These are phyloP conservation scores for Chaetodon trifasciatus DNA, from an alignment of 2,797 vertebrate genomes.

Conservation along the genomic window DNA sequence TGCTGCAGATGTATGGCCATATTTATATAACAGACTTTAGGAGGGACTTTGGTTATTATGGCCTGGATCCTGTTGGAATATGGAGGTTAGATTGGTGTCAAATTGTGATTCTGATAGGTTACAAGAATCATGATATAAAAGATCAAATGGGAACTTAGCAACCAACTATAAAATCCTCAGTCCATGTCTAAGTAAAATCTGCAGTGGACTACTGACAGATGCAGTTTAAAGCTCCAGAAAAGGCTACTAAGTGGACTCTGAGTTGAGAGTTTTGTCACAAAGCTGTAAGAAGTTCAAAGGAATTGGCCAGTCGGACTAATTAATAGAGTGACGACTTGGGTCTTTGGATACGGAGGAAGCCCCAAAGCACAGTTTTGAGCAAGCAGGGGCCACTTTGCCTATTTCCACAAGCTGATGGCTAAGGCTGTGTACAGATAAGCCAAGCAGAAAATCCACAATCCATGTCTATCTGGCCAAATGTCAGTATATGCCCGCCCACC, in stretches of 20 bases:
- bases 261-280: not conserved
- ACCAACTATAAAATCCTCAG: not conserved
- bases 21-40: slow-evolving; percentile 39
- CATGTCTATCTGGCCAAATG: slow-evolving; percentile 71
- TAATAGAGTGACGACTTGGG: not conserved
- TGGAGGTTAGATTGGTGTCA: slow-evolving; percentile 10
- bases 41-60: slow-evolving; percentile 20
- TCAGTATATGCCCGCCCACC: slow-evolving; percentile 65
- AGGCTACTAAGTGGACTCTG: not conserved
- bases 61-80: slow-evolving; percentile 17
- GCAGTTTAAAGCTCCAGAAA: not conserved
- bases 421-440: slow-evolving; percentile 28
- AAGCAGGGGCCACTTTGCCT: not conserved
- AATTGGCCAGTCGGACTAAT: not conserved
- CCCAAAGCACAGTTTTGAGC: not conserved
- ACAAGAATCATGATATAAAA: not conserved
- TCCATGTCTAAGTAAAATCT: not conserved
- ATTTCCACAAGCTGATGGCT: slow-evolving; percentile 26
- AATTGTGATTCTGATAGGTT: slow-evolving; percentile 5
- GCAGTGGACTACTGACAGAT: not conserved
- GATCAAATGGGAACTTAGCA: not conserved
- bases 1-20: slow-evolving; percentile 55
- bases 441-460: slow-evolving; percentile 67
- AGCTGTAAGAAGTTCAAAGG: not conserved
- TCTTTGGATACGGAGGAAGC: not conserved